phyloP scores from a whole-genome alignment of 2,113 vertebrate genomes.

The Aspiorhynchus laticeps region DNA sequence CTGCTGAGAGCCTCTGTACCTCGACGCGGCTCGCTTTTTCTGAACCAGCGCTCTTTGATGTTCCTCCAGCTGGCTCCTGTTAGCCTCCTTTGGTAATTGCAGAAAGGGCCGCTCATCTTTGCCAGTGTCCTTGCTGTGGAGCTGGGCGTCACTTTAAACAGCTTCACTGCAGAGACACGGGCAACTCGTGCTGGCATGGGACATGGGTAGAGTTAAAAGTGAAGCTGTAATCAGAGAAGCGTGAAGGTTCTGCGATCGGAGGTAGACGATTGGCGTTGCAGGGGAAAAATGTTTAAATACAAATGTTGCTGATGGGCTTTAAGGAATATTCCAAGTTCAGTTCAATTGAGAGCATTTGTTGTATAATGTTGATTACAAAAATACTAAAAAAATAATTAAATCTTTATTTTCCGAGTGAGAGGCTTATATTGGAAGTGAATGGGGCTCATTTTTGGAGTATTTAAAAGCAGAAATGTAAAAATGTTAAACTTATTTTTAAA shows the following conservation, averaged over 20 bases:
- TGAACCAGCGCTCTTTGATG: constrained; percentile 54
- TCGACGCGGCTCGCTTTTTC: constrained; percentile 27
- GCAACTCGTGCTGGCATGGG: constrained; percentile 12
- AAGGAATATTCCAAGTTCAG: not conserved
- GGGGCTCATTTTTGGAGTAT: not conserved
- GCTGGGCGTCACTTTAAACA: too few species aligned
- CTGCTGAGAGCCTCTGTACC: constrained; percentile 22
- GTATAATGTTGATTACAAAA: not conserved
- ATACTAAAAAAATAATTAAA: not conserved
- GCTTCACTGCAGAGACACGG: constrained; percentile 6
- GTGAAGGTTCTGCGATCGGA: not conserved
- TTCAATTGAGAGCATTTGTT: not conserved
- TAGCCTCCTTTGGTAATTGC: constrained; percentile 42
- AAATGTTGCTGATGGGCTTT: not conserved
- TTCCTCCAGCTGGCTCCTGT: constrained; percentile 45
- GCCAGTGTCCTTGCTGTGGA: not conserved
- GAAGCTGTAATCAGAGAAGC: not conserved
- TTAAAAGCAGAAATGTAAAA: not conserved
- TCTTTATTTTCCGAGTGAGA: not conserved
- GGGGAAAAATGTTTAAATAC: not conserved
- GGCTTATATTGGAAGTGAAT: not conserved
- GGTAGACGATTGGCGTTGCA: not conserved
- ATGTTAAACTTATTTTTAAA: not conserved
- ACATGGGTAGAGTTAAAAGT: constrained; percentile 21
- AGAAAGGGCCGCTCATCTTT: constrained; percentile 8